Conservation (phyloP, 2,113 vertebrate species). For the Myiopsitta monachus region DNA sequence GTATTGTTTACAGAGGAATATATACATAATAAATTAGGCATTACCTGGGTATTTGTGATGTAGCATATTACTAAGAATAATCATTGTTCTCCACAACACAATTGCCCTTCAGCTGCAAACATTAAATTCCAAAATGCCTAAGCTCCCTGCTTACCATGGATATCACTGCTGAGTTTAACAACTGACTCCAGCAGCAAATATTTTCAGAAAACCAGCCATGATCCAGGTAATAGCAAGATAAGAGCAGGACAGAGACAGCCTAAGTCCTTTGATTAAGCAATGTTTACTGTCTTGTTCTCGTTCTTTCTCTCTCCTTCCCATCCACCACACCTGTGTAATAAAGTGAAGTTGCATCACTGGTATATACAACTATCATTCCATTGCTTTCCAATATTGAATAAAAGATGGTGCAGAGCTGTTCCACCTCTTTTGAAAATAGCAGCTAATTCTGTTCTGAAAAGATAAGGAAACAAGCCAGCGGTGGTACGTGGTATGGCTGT, state of each 20-base stretch:
- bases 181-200: neutral
- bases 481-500: neutral
- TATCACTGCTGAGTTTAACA: neutral
- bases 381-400: neutral
- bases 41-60: neutral
- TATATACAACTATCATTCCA: neutral
- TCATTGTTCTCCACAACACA: neutral
- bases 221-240: neutral
- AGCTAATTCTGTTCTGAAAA: neutral
- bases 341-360: neutral
- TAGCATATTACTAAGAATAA: neutral
- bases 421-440: neutral
- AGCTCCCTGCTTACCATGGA: neutral
- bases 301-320: neutral
- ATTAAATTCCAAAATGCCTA: neutral
- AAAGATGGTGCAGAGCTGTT: neutral
- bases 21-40: neutral
- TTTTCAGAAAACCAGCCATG: neutral
- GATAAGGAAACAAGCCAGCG: neutral
- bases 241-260: neutral
- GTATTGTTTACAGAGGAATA: neutral
- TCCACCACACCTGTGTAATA: neutral
- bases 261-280: neutral
- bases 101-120: neutral
- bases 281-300: neutral